Evolutionary conservation across 2,113 vertebrate species (phyloP), one percentile per base, ranked within the genome.

Genomic region (Bettongia penicillata): DNA sequence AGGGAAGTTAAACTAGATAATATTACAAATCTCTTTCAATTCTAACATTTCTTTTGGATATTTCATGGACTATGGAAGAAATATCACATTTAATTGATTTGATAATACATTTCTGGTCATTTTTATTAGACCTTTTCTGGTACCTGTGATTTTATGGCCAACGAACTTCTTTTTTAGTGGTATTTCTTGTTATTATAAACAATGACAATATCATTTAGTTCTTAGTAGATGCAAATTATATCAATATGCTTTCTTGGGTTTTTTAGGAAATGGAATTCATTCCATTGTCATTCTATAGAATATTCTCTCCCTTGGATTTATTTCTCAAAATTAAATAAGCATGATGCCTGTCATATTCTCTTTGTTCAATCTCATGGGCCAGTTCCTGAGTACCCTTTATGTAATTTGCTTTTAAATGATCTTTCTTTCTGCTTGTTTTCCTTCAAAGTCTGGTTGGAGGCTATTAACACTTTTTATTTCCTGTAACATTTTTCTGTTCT

Each of bases 261-360:
- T 28, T 26, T 90, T 28, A 61, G 90, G 51, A 91, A 43, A 93
- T 22, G 14, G 92, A 94, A 12, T 8, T 9, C 50, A 96, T 25
- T 53, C 16, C 48, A 61, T 89, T 92, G 37, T 26, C 55, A 92
- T 89, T 6, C 1, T 93, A 92, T 89, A 51, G 68, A 91, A 28
- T 49, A 49, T 28, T 9, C 47, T 77, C 55, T 26, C 22, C 55
- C 77, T 84, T 11, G 92, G 28, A 25, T 90, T 53, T 37, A 26
- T 1, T 84, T 49, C 91, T 90, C 53, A 61, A 53, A 89, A 52
- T 93, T 93, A 93, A 92, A 43, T 93, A 93, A 94, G 26, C 47
- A 28, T 24, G 37, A 22, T 51, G 61, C 28, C 12, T 91, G 14
- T 43, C 26, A 3, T 49, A 43, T 77, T 77, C 53, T n/a, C 89